These are phyloP conservation scores for Idris sp. DNA, from an alignment of 1,140 invertebrate genomes.

Conservation along the genomic window DNA sequence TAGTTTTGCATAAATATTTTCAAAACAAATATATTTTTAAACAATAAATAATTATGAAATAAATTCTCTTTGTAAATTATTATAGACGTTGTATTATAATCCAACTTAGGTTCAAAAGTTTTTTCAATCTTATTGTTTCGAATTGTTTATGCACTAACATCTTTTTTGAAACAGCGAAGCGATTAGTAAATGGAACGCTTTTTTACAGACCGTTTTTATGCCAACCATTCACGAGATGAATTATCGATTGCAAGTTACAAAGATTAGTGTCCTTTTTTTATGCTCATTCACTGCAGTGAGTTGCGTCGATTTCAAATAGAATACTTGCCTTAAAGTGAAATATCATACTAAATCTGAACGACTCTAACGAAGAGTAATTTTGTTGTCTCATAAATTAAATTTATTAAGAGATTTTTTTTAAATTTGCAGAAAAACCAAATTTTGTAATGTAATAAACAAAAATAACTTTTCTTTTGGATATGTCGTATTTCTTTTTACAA, in stretches of 20 bases:
- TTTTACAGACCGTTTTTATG: conserved; percentile 46
- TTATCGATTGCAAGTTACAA: conserved; percentile 62
- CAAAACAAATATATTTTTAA: too few relatives aligned
- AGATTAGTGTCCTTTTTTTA: conserved; percentile 52
- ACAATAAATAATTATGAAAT: too few relatives aligned
- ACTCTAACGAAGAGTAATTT: too few relatives aligned
- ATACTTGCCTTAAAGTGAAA: conserved; percentile 14
- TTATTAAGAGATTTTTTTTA: too few relatives aligned
- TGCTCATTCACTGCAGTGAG: conserved; percentile 11
- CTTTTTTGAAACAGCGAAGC: conserved; percentile 37
- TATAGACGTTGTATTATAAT: too few relatives aligned
- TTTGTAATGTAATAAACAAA: too few relatives aligned
- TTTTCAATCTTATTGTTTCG: conserved; percentile 33
- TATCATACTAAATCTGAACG: conserved; percentile 9
- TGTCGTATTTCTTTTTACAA: too few relatives aligned
- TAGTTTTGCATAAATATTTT: too few relatives aligned
- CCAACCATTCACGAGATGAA: conserved; percentile 61
- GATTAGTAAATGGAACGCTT: conserved; percentile 64
- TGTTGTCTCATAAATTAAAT: too few relatives aligned
- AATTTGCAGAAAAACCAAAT: too few relatives aligned
- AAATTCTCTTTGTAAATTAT: too few relatives aligned
- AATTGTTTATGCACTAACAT: conserved; percentile 35
- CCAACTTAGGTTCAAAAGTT: conserved; percentile 11
- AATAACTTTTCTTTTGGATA: too few relatives aligned
- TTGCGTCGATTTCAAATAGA: conserved; percentile 29